Evolutionary conservation across 2,113 vertebrate species (phyloP), one percentile per base, ranked within the genome.

Genomic region (Enhydra lutris): DNA sequence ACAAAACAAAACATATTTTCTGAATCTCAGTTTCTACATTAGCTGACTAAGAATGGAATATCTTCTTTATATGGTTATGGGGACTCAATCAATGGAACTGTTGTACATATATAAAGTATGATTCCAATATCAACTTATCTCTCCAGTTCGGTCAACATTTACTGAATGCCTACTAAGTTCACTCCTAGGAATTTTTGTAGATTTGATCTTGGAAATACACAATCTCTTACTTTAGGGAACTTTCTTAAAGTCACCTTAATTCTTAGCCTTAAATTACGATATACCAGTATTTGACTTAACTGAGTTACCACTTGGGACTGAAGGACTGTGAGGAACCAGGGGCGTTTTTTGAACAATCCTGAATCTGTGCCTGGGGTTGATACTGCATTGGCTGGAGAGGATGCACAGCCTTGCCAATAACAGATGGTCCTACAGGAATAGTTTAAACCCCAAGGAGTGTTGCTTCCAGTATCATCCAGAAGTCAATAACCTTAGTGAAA

Each of bases 341-440:
- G 36, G n/a, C 69, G 3, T 92, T 95, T 86, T 96, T 89, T 95
- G 93, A 95, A 86, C 7, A 94, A 74, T 87, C 0, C 0, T 81
- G 47, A 88, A 91, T 34, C 45, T 92, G 94, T 36, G 0, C 24
- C 71, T 84, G 85, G 76, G 52, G 88, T 3, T 17, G 31, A 88
- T 20, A 17, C 0, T 74, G 73, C 45, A 74, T 92, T 91, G 96
- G 78, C 52, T 57, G 82, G 42, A 81, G 82, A 97, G 84, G 86
- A 94, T 36, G 42, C 45, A 67, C 0, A 94, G 86, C 83, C 86
- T 95, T 52, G 52, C 88, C 93, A 97, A 79, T 7, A 98, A 85
- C 93, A 98, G 94, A 94, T 92, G 86, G 92, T 96, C 94, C 87
- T 89, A 31, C 59, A 97, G 97, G 63, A 91, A 95, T 92, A 71